Base-by-base conservation (phyloP, 2,888 invertebrate species). In the Nomada ruficornis region DNA sequence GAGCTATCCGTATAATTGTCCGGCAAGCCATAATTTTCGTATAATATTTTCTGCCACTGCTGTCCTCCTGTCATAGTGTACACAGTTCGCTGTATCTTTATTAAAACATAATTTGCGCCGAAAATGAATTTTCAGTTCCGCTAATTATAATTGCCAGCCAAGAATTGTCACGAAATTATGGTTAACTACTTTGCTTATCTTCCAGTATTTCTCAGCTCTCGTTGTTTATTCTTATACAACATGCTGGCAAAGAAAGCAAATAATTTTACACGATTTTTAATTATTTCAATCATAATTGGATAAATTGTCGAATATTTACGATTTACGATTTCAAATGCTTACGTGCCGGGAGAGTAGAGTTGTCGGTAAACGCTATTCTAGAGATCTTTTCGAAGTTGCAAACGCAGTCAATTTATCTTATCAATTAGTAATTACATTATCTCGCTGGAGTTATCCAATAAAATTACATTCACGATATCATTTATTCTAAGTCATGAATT, bases 1-100 rank as follows among this genome's bases (percentile, higher is more conserved):
- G 97, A 96, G 36, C 95, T 95, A 92, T 98, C 98, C 0, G 98
- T 98, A 92, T 98, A 98, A 94, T 99, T 98, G 94, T 99, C 99
- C 0, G 98, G 97, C 83, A 97, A 97, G 26, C 96, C 97, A 78
- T 97, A 96, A 91, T 98, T 97, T 93, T 97, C 97, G 91, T 98
- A 99, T 23, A 99, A 94, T 91, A 98, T 97, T 94, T 98, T 99
- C 87, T 96, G 96, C 98, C 99, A 98, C 0, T 80, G 77, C 26
- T 75, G 9, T 15, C 59, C 42, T n/a, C 29, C 18, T 15, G 57
- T 70, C 84, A 84, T 86, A 11, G 13, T 60, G n/a, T 54, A 29
- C 10, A 47, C 18, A 3, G 7, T 13, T 15, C 0, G n/a, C n/a
- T 68, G 52, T 55, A 10, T 59, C 23, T 57, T 18, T 1, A 15